Evolutionary conservation across 2,797 vertebrate species (phyloP).

Genomic region (Rhinogobio ventralis): DNA sequence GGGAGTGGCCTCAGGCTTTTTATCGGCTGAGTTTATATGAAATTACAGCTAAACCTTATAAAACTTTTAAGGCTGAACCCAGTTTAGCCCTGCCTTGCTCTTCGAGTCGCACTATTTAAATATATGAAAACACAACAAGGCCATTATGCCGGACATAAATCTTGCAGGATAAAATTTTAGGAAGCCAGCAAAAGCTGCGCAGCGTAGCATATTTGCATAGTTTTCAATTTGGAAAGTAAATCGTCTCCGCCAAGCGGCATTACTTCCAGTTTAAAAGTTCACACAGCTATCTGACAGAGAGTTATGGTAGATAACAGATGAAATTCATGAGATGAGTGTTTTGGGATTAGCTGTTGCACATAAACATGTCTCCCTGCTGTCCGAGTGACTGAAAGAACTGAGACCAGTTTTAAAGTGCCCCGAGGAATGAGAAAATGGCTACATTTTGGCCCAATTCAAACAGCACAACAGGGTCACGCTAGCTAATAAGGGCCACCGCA

Average conservation of each 20-base stretch:
- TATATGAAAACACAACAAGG: slow-evolving; percentile 61
- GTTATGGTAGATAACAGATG: slow-evolving; percentile 36
- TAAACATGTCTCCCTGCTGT: slow-evolving; percentile 37
- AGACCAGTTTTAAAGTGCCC: slow-evolving; percentile 19
- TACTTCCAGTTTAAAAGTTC: slow-evolving; percentile 41
- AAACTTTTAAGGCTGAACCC: slow-evolving; percentile 65
- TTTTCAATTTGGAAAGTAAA: slow-evolving; percentile 44
- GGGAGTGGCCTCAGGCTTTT: slow-evolving; percentile 54
- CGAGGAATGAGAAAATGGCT: slow-evolving; percentile 43
- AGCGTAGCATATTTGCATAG: slow-evolving; percentile 49
- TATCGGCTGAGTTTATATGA: slow-evolving; percentile 58
- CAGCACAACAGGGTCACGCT: slow-evolving; percentile 62
- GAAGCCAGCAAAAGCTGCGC: slow-evolving; percentile 46
- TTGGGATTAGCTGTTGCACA: slow-evolving; percentile 51
- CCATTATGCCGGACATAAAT: slow-evolving; percentile 56
- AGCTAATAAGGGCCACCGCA: slow-evolving; percentile 71
- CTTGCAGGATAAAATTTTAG: slow-evolving; percentile 56
- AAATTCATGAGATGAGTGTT: slow-evolving; percentile 47
- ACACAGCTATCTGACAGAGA: slow-evolving; percentile 36
- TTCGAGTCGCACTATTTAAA: slow-evolving; percentile 53
- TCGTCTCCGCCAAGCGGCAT: slow-evolving; percentile 10
- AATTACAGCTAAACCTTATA: slow-evolving; percentile 61
- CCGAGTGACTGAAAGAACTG: slow-evolving; percentile 3
- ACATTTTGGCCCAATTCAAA: slow-evolving; percentile 50
- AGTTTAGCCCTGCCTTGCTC: slow-evolving; percentile 60